Conservation (phyloP, 2,888 invertebrate species). For the Drosophila infuscata region DNA sequence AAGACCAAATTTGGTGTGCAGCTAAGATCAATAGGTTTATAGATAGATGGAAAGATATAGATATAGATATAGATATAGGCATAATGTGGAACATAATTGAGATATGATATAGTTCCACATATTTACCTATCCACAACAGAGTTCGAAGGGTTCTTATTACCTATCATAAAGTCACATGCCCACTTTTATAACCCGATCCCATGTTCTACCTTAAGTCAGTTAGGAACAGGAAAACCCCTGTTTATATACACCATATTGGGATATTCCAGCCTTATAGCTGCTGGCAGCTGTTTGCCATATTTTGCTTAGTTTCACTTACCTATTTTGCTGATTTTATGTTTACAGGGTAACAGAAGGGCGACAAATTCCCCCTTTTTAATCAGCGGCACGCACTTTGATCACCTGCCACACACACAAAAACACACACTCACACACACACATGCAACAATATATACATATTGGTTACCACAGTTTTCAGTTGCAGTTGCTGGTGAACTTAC, state of each 20-base stretch:
- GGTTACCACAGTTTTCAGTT: conserved; percentile 27
- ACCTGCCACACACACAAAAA: conserved; percentile 49
- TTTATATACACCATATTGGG: not conserved
- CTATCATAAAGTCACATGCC: not conserved
- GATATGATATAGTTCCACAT: too few species aligned
- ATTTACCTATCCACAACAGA: too few species aligned
- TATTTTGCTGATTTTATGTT: not conserved
- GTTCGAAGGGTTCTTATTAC: not conserved
- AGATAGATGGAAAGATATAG: not conserved
- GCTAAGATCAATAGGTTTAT: not conserved
- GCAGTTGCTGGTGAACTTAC: conserved; percentile 50
- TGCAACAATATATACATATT: conserved; percentile 20
- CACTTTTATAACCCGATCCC: not conserved
- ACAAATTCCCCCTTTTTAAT: conserved; percentile 79
- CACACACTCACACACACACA: conserved; percentile 19
- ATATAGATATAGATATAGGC: not conserved
- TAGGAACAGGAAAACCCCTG: not conserved
- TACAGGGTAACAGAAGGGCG: conserved; percentile 69
- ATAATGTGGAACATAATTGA: too few species aligned
- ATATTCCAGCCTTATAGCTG: not conserved
- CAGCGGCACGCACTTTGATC: conserved; percentile 76
- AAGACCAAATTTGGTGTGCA: not conserved
- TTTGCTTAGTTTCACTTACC: conserved; percentile 22
- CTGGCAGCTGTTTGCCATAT: not conserved
- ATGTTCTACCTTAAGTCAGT: too few species aligned